Base-by-base conservation (phyloP, 2,888 invertebrate genomes). In the Heteromurus nitidus region DNA sequence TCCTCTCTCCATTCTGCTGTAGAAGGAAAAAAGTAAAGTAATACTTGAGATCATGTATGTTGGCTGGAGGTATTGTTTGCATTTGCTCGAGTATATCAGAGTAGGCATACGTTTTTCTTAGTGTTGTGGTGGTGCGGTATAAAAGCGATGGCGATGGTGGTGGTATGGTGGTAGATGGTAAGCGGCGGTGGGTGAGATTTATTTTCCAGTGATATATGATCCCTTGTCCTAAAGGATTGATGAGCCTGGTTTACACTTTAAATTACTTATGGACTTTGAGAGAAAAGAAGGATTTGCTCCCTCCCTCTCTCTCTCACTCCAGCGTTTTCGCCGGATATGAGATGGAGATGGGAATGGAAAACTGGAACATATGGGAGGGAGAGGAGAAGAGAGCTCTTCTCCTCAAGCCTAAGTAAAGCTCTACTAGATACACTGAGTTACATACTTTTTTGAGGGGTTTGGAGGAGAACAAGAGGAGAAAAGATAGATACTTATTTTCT, bases 191-290 rank as follows among this genome's bases (percentile, higher is more conserved):
- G 50, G 50, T 50, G 50, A 50, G 18, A 11, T 50, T 18, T 50
- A 11, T 50, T 18, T 50, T 18, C 18, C 9, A 18, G 50, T 50
- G 50, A 50, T 50, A 11, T 50, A 50, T 18, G 50, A 50, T 50
- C 50, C 50, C 50, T 50, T 50, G 50, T 50, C 50, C 11, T 7
- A n/a, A n/a, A 18, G 50, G 50, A 50, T 50, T 50, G 50, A 50
- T 50, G 50, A 18, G 50, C 18, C 18, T 50, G 50, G 50, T 50
- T 50, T 50, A 50, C 50, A 50, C 50, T 50, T 50, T 50, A 50
- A 50, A 50, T 50, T 50, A 50, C 50, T 50, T 50, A 50, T 11
- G 50, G 50, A 50, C 50, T 50, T 50, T 50, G n/a, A n/a, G n/a
- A 18, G 50, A 11, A 50, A 50, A 50, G 50, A n/a, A 50, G 50